Base-by-base conservation (phyloP, 2,888 invertebrate species). In the Dasypogon diadema region DNA sequence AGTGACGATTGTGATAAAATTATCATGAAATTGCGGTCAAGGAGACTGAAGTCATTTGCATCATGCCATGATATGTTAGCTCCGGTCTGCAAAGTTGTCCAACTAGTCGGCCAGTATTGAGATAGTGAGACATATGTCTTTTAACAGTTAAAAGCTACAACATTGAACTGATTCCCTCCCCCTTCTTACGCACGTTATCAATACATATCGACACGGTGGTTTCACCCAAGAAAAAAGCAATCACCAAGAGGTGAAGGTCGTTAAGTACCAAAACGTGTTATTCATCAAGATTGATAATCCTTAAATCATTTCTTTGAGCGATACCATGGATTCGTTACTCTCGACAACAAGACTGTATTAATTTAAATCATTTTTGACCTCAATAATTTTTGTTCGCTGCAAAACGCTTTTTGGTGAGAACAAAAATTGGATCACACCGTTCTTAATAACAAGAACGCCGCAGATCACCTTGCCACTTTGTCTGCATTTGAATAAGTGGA, bases 41-140 rank as follows among this genome's bases (percentile, higher is more conserved):
- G 73, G 73, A 73, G 73, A 12, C 73, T 42, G 26, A 8, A 34
- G 10, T 65, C 24, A 65, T 65, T 65, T 65, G 73, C 73, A 65
- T 65, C 48, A 65, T 24, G 46, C 22, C n/a, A 48, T 22, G 46
- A 46, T 34, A 46, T 65, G 46, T 46, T 65, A 63, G 42, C 63
- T 42, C 63, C 63, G 37, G 63, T 6, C 21, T 37, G 34, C n/a
- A 21, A 51, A 51, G 51, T 51, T 51, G 51, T 51, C 51, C 6
- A 51, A 51, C 51, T 3, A 51, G 16, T 51, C 18, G 51, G 51
- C 5, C 51, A 18, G 18, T 18, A 21, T 18, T n/a, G 18, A 18
- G 56, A 56, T 18, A 26, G 56, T 26, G 30, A 14, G 18, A 26
- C 24, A 12, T 26, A 8, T 26, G 18, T 24, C 26, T 26, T 22